Conservation (phyloP, 1,140 invertebrate species). For the Oryctes rhinoceros region DNA sequence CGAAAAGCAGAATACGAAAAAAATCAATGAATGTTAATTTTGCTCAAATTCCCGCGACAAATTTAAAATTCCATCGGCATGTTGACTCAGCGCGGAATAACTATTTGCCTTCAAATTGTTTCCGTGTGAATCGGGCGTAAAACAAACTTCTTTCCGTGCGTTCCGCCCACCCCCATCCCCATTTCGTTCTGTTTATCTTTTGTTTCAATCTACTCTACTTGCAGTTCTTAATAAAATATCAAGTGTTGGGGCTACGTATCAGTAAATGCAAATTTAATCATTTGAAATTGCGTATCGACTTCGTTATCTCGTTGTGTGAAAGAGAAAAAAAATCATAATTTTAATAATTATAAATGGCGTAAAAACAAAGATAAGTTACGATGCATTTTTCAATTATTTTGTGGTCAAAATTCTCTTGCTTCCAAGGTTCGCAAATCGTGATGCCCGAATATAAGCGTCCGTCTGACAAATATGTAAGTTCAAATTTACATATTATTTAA, state of each 20-base stretch:
- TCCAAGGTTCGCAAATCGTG: too few species aligned
- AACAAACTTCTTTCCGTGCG: slow-evolving; percentile 44
- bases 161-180: slow-evolving; percentile 36
- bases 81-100: slow-evolving; percentile 44
- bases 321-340: not conserved
- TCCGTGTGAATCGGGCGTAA: slow-evolving; percentile 48
- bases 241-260: not conserved
- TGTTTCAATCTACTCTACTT: slow-evolving; percentile 39
- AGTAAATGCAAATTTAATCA: slow-evolving; percentile 6
- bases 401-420: too few species aligned
- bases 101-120: slow-evolving; percentile 47
- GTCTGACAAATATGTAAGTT: too few species aligned
- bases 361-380: too few species aligned
- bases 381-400: too few species aligned
- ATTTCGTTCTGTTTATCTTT: slow-evolving; percentile 39
- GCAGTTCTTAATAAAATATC: slow-evolving; percentile 32
- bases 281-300: not conserved
- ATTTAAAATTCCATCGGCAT: slow-evolving; percentile 46
- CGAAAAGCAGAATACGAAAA: slow-evolving; percentile 32
- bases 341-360: not conserved
- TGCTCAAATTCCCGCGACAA: slow-evolving; percentile 37
- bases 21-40: slow-evolving; percentile 46
- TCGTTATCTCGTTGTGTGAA: not conserved
- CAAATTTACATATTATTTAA: too few species aligned
- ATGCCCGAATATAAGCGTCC: too few species aligned